phyloP scores from a whole-genome alignment of 2,888 invertebrate genomes.

The Arrhopalites spinosus region DNA sequence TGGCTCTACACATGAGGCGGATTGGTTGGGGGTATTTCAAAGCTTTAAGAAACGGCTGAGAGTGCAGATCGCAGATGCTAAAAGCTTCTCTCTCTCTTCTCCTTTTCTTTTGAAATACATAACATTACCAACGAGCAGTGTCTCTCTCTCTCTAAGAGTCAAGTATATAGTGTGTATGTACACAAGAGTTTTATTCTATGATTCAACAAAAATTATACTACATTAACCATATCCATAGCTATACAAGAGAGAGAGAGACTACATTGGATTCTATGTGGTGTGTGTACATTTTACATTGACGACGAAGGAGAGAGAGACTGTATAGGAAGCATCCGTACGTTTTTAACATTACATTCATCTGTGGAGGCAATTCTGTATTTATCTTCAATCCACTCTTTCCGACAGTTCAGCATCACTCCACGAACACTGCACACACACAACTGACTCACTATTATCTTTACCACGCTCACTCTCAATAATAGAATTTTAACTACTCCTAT shows the following conservation, averaged over 20 bases:
- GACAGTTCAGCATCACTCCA: slow-evolving; percentile 39
- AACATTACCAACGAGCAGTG: background rate
- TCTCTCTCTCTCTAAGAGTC: background rate
- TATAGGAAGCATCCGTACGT: background rate
- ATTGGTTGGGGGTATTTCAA: slow-evolving; percentile 35
- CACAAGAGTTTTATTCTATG: background rate
- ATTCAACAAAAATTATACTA: slow-evolving; percentile 4
- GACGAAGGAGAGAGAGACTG: background rate
- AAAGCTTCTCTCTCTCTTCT: background rate
- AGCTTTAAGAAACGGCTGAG: slow-evolving; percentile 29
- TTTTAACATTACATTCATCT: slow-evolving; percentile 24
- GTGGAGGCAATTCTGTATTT: slow-evolving; percentile 37
- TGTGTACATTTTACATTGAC: background rate
- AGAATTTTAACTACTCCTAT: background rate
- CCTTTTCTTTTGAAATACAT: slow-evolving; percentile 10
- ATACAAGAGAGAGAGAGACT: background rate
- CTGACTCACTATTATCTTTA: slow-evolving; percentile 8
- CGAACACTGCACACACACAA: slow-evolving; percentile 28
- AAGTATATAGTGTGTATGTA: background rate
- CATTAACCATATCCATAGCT: too few relatives aligned
- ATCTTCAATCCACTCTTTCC: slow-evolving; percentile 33
- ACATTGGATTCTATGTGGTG: background rate
- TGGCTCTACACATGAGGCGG: slow-evolving; percentile 29
- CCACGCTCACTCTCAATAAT: slow-evolving; percentile 5
- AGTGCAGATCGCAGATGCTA: slow-evolving; percentile 35